Percentiles rank a stretch among this genome's conserved stretches.
Conservation (phyloP, 2,113 vertebrate genomes). For the Panthera tigris region DNA sequence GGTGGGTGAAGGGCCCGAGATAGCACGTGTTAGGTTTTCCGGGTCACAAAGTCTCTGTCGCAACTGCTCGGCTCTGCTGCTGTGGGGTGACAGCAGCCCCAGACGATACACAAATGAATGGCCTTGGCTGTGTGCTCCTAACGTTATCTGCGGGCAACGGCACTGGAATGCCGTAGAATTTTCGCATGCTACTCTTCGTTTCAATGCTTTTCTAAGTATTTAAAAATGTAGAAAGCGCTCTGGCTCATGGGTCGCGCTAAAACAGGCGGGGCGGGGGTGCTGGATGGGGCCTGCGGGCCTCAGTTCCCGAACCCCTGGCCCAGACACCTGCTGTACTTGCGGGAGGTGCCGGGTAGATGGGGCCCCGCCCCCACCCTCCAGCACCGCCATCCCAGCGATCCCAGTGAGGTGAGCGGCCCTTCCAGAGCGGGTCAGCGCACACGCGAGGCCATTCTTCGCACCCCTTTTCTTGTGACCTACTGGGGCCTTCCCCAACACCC, state of each 20-base stretch:
- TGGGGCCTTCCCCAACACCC: background rate
- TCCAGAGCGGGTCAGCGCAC: background rate
- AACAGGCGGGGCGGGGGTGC: fast-evolving
- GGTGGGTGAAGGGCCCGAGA: too few relatives aligned
- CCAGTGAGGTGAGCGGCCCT: background rate
- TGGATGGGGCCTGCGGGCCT: fast-evolving
- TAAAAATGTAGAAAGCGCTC: background rate
- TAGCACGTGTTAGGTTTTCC: fast-evolving
- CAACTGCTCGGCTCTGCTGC: background rate
- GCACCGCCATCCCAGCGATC: fast-evolving
- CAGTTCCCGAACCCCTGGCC: too few relatives aligned
- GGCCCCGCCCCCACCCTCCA: background rate
- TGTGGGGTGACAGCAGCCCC: background rate
- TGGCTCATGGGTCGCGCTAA: background rate
- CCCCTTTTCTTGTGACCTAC: too few relatives aligned
- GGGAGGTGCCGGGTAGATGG: background rate
- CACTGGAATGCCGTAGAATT: background rate
- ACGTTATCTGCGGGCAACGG: fast-evolving
- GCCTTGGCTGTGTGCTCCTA: fast-evolving
- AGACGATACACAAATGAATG: background rate
- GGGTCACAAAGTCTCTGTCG: background rate
- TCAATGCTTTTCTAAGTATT: background rate
- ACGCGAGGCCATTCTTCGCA: background rate
- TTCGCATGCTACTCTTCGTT: background rate
- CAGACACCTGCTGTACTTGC: fast-evolving